phyloP scores from a whole-genome alignment of 2,888 invertebrate species.

The Drepana falcataria region DNA sequence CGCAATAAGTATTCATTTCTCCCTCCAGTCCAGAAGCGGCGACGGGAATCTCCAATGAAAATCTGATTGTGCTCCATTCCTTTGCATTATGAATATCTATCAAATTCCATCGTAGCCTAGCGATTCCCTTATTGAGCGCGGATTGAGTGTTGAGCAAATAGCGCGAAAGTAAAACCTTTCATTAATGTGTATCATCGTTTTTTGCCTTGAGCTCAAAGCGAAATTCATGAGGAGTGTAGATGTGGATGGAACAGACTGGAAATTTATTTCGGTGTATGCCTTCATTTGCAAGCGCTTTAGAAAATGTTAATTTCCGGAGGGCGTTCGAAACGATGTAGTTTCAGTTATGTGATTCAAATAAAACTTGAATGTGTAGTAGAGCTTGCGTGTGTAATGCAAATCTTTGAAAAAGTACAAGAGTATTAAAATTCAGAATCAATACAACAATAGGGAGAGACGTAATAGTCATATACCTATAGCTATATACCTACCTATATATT shows the following conservation, averaged over 20 bases:
- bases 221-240: slow-evolving; percentile 34
- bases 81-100: slow-evolving; percentile 71
- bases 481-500: too few species aligned
- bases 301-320: slow-evolving; percentile 62
- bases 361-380: slow-evolving; percentile 6
- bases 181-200: slow-evolving; percentile 46
- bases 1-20: slow-evolving; percentile 76
- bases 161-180: slow-evolving; percentile 38
- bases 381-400: background rate
- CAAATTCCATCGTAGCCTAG: slow-evolving; percentile 49
- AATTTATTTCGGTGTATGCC: slow-evolving; percentile 46
- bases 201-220: slow-evolving; percentile 25
- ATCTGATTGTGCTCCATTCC: slow-evolving; percentile 68
- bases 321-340: slow-evolving; percentile 20
- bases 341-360: slow-evolving; percentile 19
- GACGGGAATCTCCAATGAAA: slow-evolving; percentile 55
- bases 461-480: too few species aligned
- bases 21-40: slow-evolving; percentile 27
- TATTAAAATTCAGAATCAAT: too few species aligned
- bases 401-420: too few species aligned
- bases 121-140: slow-evolving; percentile 52
- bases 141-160: slow-evolving; percentile 54
- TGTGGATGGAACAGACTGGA: slow-evolving; percentile 44
- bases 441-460: too few species aligned
- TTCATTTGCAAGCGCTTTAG: slow-evolving; percentile 58